These are phyloP conservation scores for Proteles cristata DNA, from an alignment of 2,113 vertebrate species.

Conservation along the genomic window DNA sequence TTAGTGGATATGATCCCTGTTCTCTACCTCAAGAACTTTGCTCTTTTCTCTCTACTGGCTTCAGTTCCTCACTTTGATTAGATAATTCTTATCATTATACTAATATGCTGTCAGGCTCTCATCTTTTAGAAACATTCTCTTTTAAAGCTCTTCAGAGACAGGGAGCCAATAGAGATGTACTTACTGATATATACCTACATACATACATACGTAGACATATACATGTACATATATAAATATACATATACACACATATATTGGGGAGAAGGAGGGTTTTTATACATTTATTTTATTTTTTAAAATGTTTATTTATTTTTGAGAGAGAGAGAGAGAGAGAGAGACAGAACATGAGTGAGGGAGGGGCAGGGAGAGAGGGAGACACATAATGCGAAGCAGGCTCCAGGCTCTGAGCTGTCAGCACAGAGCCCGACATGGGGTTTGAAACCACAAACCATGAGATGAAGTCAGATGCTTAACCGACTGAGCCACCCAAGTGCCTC, in stretches of 20 bases:
- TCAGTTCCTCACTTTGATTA: neutral
- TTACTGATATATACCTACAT: neutral
- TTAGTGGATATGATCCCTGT: neutral
- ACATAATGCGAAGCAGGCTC: no score
- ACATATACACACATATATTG: neutral
- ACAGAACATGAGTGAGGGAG: no score
- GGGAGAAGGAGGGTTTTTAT: no score
- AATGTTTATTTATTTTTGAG: no score
- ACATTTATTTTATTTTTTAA: no score
- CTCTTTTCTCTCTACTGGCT: neutral
- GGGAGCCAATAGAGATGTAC: neutral
- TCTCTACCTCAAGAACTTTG: neutral
- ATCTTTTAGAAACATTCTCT: slow-evolving; percentile 4
- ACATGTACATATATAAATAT: neutral
- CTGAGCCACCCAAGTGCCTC: no score
- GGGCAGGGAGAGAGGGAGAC: no score
- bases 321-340: no score
- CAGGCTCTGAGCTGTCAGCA: no score
- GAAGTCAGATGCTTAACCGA: no score
- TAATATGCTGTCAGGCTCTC: neutral
- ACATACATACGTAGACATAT: neutral
- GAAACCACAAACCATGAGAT: no score
- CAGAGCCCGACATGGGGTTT: no score
- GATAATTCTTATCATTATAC: neutral
- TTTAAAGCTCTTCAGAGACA: neutral